These are phyloP conservation scores for Corythoichthys intestinalis DNA, from an alignment of 2,113 vertebrate species.

Conservation along the genomic window DNA sequence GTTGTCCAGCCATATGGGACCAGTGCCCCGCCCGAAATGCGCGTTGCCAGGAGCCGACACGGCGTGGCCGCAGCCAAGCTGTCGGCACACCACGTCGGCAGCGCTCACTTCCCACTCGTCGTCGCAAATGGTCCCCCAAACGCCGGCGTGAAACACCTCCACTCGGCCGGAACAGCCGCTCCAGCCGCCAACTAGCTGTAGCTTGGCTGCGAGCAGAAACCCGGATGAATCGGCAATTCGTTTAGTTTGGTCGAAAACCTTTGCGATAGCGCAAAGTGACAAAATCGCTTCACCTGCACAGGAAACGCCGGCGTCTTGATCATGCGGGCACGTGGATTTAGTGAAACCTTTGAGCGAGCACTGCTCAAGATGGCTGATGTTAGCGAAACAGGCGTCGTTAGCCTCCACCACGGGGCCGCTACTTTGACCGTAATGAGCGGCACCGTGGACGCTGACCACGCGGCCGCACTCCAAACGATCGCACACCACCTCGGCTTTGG, in stretches of 20 bases:
- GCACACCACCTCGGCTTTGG: constrained; percentile 56
- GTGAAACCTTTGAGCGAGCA: constrained; percentile 46
- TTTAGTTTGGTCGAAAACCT: too few relatives aligned
- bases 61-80: constrained; percentile 53
- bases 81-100: constrained; percentile 50
- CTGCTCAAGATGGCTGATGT: constrained; percentile 28
- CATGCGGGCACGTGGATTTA: constrained; percentile 38
- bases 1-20: constrained; percentile 64
- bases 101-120: constrained; percentile 32
- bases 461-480: constrained; percentile 50
- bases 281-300: constrained; percentile 50
- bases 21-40: constrained; percentile 56
- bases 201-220: neutral
- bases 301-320: constrained; percentile 23
- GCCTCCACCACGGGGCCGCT: constrained; percentile 42
- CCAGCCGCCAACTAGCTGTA: constrained; percentile 40
- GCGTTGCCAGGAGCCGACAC: constrained; percentile 35
- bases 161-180: constrained; percentile 51
- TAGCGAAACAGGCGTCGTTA: constrained; percentile 40
- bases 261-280: neutral
- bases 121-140: constrained; percentile 58
- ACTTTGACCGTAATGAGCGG: constrained; percentile 43
- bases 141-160: constrained; percentile 28
- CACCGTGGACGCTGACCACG: neutral
- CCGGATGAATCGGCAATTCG: too few relatives aligned